Percentiles rank a stretch among this genome's conserved stretches.
These are phyloP conservation scores for Trachelus stipa DNA, from an alignment of 2,888 invertebrate species.

Conservation along the genomic window DNA sequence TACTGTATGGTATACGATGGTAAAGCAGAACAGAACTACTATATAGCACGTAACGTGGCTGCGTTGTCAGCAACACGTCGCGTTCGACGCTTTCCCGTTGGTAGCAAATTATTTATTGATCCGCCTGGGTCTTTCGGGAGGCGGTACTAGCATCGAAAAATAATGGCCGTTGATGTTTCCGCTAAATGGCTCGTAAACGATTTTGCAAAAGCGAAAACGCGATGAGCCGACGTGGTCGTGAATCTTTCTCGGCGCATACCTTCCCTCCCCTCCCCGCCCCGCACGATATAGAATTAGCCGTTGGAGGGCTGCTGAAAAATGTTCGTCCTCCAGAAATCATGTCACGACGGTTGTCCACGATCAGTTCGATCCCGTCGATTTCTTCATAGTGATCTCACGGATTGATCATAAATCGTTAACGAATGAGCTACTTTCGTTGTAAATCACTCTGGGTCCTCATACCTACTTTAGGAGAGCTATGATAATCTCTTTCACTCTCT, in stretches of 20 bases:
- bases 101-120: constrained; percentile 46
- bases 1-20: not conserved
- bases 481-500: not conserved
- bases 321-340: not conserved
- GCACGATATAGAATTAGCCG: not conserved
- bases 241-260: not conserved
- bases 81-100: constrained; percentile 25
- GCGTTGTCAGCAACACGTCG: constrained; percentile 38
- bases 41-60: constrained; percentile 5
- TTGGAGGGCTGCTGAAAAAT: not conserved
- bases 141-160: constrained; percentile 23
- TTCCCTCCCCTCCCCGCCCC: not conserved
- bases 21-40: not conserved
- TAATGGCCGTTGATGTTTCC: constrained; percentile 25
- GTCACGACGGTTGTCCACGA: not conserved
- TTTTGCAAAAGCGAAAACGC: constrained; percentile 11
- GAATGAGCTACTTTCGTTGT: not conserved
- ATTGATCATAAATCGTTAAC: not conserved
- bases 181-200: constrained; percentile 24
- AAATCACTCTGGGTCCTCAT: not conserved
- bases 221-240: not conserved
- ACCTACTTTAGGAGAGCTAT: not conserved
- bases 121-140: constrained; percentile 13
- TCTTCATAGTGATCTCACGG: not conserved
- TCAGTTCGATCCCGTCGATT: not conserved